phyloP scores from a whole-genome alignment of 2,888 invertebrate genomes.

The Troides aeacus region DNA sequence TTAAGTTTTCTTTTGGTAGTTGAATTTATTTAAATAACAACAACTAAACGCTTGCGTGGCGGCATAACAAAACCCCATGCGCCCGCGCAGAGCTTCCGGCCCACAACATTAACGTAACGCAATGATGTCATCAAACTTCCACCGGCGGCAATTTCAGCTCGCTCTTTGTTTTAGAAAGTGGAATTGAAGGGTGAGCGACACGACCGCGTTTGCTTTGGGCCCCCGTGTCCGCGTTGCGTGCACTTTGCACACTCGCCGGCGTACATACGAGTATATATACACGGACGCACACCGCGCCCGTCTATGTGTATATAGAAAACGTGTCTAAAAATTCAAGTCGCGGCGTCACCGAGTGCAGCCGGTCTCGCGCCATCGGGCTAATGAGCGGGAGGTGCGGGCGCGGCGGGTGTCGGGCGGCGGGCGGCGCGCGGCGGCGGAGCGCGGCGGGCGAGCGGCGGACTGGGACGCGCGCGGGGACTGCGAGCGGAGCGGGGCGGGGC shows the following conservation, averaged over 20 bases:
- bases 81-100: background rate
- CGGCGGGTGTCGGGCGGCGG: constrained; percentile 19
- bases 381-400: constrained; percentile 48
- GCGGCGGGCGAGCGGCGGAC: constrained; percentile 29
- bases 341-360: constrained; percentile 60
- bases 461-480: constrained; percentile 36
- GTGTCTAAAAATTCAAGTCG: constrained; percentile 65
- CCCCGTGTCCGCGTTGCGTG: constrained; percentile 3
- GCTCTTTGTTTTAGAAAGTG: constrained; percentile 18
- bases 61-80: background rate
- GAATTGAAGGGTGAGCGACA: constrained; percentile 9
- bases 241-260: constrained; percentile 8
- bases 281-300: constrained; percentile 6
- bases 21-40: background rate
- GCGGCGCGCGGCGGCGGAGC: constrained; percentile 38
- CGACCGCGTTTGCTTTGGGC: constrained; percentile 3
- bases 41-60: background rate
- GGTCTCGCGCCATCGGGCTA: constrained; percentile 65
- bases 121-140: background rate
- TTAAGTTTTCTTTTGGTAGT: background rate
- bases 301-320: constrained; percentile 32
- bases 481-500: constrained; percentile 39
- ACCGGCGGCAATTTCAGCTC: background rate
- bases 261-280: constrained; percentile 22
- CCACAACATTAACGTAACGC: background rate